Base-by-base conservation (phyloP, 1,140 invertebrate species). In the Trachymyrmex septentrionalis region DNA sequence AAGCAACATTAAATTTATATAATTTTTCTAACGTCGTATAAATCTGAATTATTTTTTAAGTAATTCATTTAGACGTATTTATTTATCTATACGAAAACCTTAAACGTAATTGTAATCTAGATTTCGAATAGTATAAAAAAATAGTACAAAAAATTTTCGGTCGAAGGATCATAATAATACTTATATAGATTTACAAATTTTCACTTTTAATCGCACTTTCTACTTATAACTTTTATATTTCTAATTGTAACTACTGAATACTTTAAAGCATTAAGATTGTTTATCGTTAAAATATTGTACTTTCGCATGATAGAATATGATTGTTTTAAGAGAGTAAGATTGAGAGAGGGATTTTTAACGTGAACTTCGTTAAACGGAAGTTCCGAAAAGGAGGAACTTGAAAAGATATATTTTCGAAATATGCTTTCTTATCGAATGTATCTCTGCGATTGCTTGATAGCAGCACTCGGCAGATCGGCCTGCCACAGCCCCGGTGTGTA, bases 401-500 rank as follows among this genome's bases (percentile, higher is more conserved):
- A 21, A 21, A 38, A 21, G 21, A 61, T 2, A n/a, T 2, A n/a
- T 24, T 50, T 50, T 50, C 48, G n/a, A 44, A 44, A 44, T 44
- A 44, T 44, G 0, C 7, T 66, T 88, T 77, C 24, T 90, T 16
- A 89, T 82, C 10, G 16, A 57, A 44, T n/a, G 30, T 21, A n/a
- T 87, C 30, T 44, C 53, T 21, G 72, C 1, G 63, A 89, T 44
- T 89, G 63, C 78, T 27, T 30, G 69, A 86, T 30, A 90, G 86
- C 91, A 94, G 95, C 95, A 59, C 92, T 96, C 5, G 95, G 96
- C 87, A 96, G 96, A 89, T 95, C 96, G 82, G 95, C 96, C 76
- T 96, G 96, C 86, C 96, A 96, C 90, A 96, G 96, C 92, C 95
- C 96, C 10, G 95, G 95, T 34, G 92, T 95, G 24, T 95, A 95